Conservation (phyloP, 2,113 vertebrate species). For the Triplophysa tibetana region DNA sequence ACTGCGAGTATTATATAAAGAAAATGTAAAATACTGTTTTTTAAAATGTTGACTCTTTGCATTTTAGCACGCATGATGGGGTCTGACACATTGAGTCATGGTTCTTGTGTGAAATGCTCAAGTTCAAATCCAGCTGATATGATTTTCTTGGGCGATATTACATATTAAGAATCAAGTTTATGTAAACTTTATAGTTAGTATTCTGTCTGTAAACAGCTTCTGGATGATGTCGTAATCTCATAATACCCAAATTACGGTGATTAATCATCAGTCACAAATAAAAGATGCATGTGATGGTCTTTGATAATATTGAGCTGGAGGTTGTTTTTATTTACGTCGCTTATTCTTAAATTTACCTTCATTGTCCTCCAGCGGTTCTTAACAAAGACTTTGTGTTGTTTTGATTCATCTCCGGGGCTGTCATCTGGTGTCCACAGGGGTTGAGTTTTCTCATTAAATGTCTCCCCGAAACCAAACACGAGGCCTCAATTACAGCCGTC, state of each 20-base stretch:
- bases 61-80: too few relatives aligned
- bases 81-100: too few relatives aligned
- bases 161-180: too few relatives aligned
- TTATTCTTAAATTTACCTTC: background rate
- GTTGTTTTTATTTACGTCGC: background rate
- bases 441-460: conserved; percentile 21
- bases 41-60: too few relatives aligned
- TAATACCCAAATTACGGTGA: background rate
- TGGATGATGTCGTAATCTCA: background rate
- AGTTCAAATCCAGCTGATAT: background rate
- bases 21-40: too few relatives aligned
- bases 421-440: background rate
- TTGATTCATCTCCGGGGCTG: background rate
- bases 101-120: too few relatives aligned
- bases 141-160: background rate
- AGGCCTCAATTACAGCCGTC: conserved; percentile 2
- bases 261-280: background rate
- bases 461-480: conserved; percentile 19
- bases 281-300: background rate
- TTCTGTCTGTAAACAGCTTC: too few relatives aligned
- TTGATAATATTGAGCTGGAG: background rate
- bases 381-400: conserved; percentile 14
- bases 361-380: conserved; percentile 18
- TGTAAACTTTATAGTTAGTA: too few relatives aligned
- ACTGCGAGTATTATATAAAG: background rate